Evolutionary conservation across 2,888 invertebrate genomes (phyloP).

Genomic region (Mechanitis messenoides): DNA sequence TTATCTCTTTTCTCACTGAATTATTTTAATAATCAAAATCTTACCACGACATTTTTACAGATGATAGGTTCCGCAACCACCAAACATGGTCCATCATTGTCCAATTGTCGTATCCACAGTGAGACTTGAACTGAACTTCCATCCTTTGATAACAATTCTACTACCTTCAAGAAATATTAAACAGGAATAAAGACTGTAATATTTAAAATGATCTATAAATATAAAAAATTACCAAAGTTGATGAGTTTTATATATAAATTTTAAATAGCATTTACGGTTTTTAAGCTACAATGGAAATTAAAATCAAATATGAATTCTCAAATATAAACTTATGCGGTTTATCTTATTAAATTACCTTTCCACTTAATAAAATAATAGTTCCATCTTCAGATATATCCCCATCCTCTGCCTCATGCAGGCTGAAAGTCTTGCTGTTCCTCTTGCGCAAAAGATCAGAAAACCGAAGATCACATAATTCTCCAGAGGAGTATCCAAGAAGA

Average conservation of each 20-base stretch:
- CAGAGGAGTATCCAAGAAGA: conserved; percentile 74
- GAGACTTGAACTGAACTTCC: conserved; percentile 78
- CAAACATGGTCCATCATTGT: conserved; percentile 76
- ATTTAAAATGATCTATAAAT: too few relatives aligned
- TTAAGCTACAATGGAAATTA: background rate
- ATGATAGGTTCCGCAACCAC: conserved; percentile 81
- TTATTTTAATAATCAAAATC: background rate
- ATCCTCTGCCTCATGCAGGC: conserved; percentile 67
- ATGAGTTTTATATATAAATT: too few relatives aligned
- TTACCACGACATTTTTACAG: conserved; percentile 75
- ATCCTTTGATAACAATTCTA: conserved; percentile 77
- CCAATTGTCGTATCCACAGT: conserved; percentile 79
- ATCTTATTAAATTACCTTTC: conserved; percentile 65
- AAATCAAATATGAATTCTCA: background rate
- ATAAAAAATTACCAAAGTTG: too few relatives aligned
- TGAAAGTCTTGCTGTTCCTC: conserved; percentile 67
- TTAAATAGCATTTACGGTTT: background rate
- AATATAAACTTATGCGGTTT: background rate
- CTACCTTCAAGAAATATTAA: conserved; percentile 54
- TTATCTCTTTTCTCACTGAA: conserved; percentile 24
- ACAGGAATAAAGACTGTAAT: too few relatives aligned
- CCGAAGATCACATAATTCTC: conserved; percentile 70
- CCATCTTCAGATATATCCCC: conserved; percentile 74
- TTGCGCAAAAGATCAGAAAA: conserved; percentile 73
- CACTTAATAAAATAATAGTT: conserved; percentile 78